Evolutionary conservation across 2,797 vertebrate genomes (phyloP).

Genomic region (Salarias fasciatus): DNA sequence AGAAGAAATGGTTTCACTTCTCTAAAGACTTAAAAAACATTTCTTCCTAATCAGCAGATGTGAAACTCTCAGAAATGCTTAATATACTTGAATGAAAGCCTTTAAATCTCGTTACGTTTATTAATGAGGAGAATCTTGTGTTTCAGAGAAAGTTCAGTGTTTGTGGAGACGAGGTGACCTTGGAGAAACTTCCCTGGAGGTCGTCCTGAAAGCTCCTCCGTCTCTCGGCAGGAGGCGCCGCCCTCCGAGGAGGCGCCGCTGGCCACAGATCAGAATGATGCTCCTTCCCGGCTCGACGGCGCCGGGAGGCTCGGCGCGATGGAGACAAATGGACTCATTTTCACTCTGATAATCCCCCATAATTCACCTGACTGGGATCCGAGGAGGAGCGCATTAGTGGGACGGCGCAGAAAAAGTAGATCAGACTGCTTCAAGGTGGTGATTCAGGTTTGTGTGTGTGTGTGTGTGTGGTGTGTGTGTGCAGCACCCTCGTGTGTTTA

Average conservation of each 20-base stretch:
- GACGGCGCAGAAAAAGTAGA: too few relatives aligned
- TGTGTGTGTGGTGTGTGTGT: too few relatives aligned
- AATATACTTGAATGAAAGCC: too few relatives aligned
- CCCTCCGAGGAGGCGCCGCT: slow-evolving; percentile 1
- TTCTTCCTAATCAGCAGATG: too few relatives aligned
- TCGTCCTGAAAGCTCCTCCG: neutral
- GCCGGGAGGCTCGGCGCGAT: neutral
- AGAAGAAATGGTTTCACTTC: too few relatives aligned
- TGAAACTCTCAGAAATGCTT: too few relatives aligned
- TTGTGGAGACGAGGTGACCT: neutral
- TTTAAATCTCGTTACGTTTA: too few relatives aligned
- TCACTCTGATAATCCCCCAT: slow-evolving; percentile 43
- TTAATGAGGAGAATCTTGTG: too few relatives aligned
- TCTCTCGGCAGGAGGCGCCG: neutral
- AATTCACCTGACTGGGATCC: slow-evolving; percentile 34
- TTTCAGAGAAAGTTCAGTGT: too few relatives aligned
- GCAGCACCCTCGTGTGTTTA: slow-evolving; percentile 44
- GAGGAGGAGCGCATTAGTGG: slow-evolving; percentile 22
- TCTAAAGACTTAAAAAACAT: too few relatives aligned
- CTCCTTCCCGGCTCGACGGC: slow-evolving; percentile 1
- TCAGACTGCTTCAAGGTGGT: too few relatives aligned
- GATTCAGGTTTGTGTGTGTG: slow-evolving; percentile 21
- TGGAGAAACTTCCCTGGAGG: slow-evolving; percentile 2
- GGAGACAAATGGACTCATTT: slow-evolving; percentile 53
- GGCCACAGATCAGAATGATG: slow-evolving; percentile 17